A percentile compares a stretch with the other conserved stretches of the same genome.
These are phyloP conservation scores for Tragulus kanchil DNA, from an alignment of 2,113 vertebrate species.

Conservation along the genomic window DNA sequence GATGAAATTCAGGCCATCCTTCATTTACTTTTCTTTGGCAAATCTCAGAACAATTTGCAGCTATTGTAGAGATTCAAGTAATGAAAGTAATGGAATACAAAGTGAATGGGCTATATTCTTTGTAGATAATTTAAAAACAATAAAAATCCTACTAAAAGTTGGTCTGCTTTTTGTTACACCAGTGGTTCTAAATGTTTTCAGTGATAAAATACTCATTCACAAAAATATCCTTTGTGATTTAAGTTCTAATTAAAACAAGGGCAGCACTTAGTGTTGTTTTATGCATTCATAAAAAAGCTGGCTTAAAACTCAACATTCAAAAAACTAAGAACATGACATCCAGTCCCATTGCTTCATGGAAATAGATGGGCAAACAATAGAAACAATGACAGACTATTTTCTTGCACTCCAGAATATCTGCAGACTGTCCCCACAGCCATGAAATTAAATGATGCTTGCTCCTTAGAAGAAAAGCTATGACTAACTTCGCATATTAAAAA, in stretches of 20 bases:
- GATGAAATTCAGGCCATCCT: neutral
- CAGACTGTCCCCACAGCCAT: no score
- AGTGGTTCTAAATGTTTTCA: neutral
- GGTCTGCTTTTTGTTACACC: neutral
- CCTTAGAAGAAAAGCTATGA: no score
- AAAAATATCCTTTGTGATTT: neutral
- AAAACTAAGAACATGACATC: no score
- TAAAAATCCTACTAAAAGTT: neutral
- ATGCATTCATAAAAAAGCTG: no score
- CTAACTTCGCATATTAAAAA: no score
- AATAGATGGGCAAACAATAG: no score
- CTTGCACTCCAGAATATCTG: no score
- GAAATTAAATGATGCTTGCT: no score
- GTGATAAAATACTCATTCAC: neutral
- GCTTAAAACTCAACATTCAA: no score
- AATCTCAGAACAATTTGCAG: neutral
- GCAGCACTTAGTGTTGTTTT: neutral
- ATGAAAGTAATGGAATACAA: neutral
- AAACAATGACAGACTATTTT: no score
- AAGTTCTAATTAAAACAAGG: conserved; percentile 15
- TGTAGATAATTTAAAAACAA: conserved; percentile 32
- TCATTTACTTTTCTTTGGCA: neutral
- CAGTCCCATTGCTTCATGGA: no score
- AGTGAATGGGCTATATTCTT: neutral
- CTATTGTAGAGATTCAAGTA: neutral